Base-by-base conservation (phyloP, 2,797 vertebrate species). In the Myiotriccus ornatus region DNA sequence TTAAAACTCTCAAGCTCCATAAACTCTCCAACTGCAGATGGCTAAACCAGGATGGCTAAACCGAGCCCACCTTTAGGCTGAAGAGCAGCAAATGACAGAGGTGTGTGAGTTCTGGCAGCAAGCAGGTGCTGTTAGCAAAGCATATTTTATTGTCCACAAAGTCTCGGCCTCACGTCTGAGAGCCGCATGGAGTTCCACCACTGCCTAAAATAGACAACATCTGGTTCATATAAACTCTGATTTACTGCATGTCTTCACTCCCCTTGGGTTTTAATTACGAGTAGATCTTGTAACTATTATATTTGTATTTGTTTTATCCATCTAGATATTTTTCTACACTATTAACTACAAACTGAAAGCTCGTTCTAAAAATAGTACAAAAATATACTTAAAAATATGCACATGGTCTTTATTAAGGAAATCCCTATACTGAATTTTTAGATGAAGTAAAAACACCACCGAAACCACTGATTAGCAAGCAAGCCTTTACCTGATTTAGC, bases 351-450 rank as follows among this genome's bases (percentile, higher is more conserved):
- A 84, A 77, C 35, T 23, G 67, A 93, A 92, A 90, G 59, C 57
- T 62, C 57, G 50, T 89, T 59, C 87, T 94, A 95, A 95, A 94
- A 84, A 89, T 53, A 95, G 74, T 4, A 60, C 24, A 79, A 81
- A 68, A 76, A 44, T 24, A 32, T 3, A n/a, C 50, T 76, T 87
- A 50, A 76, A 78, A 91, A 82, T 82, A 93, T 12, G 49, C 78
- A 80, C 20, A 77, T 55, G n/a, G 86, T 35, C 70, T 93, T 91
- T 89, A 89, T 92, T 92, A 94, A 77, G 68, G 60, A 95, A 95
- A 97, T 73, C 56, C 68, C 81, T 39, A 4, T 28, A 30, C 56
- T 62, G 75, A 53, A 71, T 85, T 73, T 90, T 82, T 32, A 89
- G 86, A 89, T 41, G 60, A 76, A 82, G 55, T 53, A 80, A 30